phyloP scores from a whole-genome alignment of 2,888 invertebrate species.

The Listrodromus nycthemerus region DNA sequence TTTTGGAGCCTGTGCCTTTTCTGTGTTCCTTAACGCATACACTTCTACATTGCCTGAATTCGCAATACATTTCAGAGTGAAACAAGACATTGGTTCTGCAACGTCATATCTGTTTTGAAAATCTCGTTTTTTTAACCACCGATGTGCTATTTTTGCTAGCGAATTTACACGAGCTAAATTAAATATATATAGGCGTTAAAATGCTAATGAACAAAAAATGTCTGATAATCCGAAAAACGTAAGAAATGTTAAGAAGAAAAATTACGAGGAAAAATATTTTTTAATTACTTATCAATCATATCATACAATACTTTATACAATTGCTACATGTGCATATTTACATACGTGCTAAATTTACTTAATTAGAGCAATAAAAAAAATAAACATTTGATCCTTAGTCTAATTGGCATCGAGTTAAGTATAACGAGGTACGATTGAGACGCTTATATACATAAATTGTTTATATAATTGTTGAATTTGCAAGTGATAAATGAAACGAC shows the following conservation, averaged over 20 bases:
- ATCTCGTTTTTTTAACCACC: too few species aligned
- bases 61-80: too few species aligned
- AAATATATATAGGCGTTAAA: too few species aligned
- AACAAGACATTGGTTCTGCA: too few species aligned
- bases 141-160: too few species aligned
- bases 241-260: neutral
- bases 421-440: neutral
- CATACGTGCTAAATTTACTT: neutral
- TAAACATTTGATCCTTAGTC: neutral
- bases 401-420: conserved; percentile 8
- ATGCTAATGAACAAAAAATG: too few species aligned
- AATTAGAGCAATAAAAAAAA: neutral
- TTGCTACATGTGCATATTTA: neutral
- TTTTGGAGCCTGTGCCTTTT: too few species aligned
- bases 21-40: too few species aligned
- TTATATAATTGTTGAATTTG: neutral
- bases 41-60: too few species aligned
- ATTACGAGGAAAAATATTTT: conserved; percentile 1
- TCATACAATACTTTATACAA: neutral
- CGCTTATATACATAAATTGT: conserved; percentile 6
- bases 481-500: neutral
- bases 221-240: neutral
- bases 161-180: too few species aligned
- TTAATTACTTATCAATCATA: conserved; percentile 23
- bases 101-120: too few species aligned